phyloP scores from a whole-genome alignment of 2,888 invertebrate genomes.

The Laspeyria flexula region DNA sequence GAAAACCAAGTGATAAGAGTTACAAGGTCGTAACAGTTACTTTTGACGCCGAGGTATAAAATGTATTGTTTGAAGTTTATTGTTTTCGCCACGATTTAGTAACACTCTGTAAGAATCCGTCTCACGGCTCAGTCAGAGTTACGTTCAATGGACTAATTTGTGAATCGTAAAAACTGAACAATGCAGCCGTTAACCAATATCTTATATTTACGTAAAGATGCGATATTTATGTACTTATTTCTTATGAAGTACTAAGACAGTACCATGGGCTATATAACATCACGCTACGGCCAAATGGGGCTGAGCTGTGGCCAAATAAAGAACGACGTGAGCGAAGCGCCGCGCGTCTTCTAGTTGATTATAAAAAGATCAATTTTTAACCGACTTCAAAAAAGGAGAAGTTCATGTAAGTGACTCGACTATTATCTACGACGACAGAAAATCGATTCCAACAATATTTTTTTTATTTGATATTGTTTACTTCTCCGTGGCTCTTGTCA shows the following conservation, averaged over 20 bases:
- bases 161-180: constrained; percentile 11
- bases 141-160: constrained; percentile 7
- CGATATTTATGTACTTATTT: not conserved
- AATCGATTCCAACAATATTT: too few species aligned
- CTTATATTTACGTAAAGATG: not conserved
- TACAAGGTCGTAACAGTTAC: not conserved
- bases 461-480: too few species aligned
- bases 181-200: constrained; percentile 5
- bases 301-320: too few species aligned
- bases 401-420: too few species aligned
- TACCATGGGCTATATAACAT: too few species aligned
- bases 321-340: too few species aligned
- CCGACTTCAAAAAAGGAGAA: too few species aligned
- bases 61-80: constrained; percentile 2
- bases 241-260: not conserved
- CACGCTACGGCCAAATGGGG: too few species aligned
- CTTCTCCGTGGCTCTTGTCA: too few species aligned
- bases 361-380: too few species aligned
- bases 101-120: constrained; percentile 14
- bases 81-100: constrained; percentile 4
- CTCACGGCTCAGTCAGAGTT: not conserved
- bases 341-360: too few species aligned
- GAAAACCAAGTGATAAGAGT: not conserved
- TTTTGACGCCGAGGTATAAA: not conserved
- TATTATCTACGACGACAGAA: too few species aligned